phyloP scores from a whole-genome alignment of 1,140 invertebrate genomes.

The Myzus persicae region DNA sequence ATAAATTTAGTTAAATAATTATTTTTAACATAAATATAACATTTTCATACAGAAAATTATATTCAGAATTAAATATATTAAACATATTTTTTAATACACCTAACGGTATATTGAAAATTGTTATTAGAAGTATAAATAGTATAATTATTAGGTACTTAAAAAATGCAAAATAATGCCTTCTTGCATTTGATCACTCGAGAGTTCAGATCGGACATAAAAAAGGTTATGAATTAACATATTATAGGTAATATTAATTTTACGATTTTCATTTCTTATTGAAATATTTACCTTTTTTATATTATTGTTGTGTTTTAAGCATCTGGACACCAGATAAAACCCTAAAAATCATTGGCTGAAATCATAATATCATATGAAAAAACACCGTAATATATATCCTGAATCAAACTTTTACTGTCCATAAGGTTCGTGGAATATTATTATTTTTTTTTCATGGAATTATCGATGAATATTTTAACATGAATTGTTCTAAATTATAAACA shows the following conservation, averaged over 20 bases:
- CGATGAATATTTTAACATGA: not conserved
- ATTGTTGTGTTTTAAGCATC: not conserved
- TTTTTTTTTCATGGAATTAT: not conserved
- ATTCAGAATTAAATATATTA: not conserved
- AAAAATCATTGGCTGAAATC: not conserved
- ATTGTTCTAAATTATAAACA: conserved; percentile 19
- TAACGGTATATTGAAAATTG: not conserved
- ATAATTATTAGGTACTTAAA: not conserved
- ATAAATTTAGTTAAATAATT: too few species aligned
- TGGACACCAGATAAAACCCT: not conserved
- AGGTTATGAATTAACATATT: not conserved
- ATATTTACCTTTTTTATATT: not conserved
- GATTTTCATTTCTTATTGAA: not conserved
- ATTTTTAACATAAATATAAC: too few species aligned
- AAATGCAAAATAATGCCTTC: not conserved
- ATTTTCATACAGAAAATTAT: not conserved
- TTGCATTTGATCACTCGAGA: not conserved
- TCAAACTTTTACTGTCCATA: not conserved
- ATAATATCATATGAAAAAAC: not conserved
- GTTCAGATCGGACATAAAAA: not conserved
- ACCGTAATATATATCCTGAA: not conserved
- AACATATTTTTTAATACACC: not conserved
- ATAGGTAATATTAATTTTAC: not conserved
- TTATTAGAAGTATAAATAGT: too few species aligned
- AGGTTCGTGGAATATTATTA: not conserved